Conservation (phyloP, 2,888 invertebrate genomes). For the Protophormia terraenovae region DNA sequence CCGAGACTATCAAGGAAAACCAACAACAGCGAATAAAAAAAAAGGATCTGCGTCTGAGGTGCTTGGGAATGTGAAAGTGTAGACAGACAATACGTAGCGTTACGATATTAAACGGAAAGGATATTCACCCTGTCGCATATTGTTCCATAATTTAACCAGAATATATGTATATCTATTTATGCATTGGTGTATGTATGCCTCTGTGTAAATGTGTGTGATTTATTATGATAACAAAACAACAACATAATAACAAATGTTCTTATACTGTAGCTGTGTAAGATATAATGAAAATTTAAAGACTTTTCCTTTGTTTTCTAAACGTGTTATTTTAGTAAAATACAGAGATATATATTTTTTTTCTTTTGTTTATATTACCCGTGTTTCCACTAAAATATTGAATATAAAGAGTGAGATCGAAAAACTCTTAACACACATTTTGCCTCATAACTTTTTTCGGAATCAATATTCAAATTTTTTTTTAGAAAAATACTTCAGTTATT, state of each 20-base stretch:
- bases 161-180: too few species aligned
- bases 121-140: conserved; percentile 44
- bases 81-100: neutral
- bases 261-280: neutral
- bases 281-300: conserved; percentile 41
- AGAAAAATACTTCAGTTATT: too few species aligned
- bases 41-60: neutral
- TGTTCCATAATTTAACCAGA: conserved; percentile 34
- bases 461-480: too few species aligned
- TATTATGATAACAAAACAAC: conserved; percentile 44
- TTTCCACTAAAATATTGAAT: neutral
- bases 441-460: too few species aligned
- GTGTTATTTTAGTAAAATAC: neutral
- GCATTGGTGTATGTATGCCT: neutral
- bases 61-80: too few species aligned
- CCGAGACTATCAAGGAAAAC: conserved; percentile 27
- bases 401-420: too few species aligned
- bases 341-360: neutral
- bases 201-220: conserved; percentile 11
- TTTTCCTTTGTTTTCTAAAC: conserved; percentile 1
- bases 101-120: conserved; percentile 33
- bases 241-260: neutral
- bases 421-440: too few species aligned
- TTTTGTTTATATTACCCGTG: neutral
- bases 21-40: neutral